phyloP scores from a whole-genome alignment of 2,797 vertebrate species.

The Threskiornis aethiopicus region DNA sequence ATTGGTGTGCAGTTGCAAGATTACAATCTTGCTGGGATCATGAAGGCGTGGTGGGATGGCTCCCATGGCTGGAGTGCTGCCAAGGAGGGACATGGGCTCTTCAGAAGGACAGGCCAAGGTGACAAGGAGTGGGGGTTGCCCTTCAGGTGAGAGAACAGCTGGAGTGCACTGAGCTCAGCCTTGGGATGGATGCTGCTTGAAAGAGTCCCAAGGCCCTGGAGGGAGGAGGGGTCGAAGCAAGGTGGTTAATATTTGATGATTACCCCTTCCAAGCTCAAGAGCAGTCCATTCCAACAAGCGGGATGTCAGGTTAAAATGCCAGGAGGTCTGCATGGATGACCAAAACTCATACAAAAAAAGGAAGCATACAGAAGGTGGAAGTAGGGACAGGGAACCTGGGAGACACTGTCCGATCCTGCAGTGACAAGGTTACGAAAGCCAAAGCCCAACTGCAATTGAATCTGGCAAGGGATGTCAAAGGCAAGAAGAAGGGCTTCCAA shows the following conservation, averaged over 20 bases:
- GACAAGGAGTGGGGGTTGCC: accelerated
- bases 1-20: accelerated
- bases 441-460: background rate
- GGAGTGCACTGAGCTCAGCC: background rate
- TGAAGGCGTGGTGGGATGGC: accelerated
- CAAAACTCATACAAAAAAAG: background rate
- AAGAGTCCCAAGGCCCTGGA: background rate
- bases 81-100: background rate
- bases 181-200: background rate
- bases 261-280: background rate
- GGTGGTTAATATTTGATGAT: background rate
- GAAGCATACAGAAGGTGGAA: background rate
- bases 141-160: background rate
- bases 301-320: background rate
- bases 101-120: background rate
- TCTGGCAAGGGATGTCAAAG: background rate
- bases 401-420: background rate
- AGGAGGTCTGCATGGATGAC: background rate
- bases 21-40: background rate
- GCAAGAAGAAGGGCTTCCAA: background rate
- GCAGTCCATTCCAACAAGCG: background rate
- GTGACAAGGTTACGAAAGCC: background rate
- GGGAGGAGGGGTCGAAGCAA: background rate
- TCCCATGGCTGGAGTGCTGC: background rate
- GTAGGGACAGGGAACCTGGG: background rate